Conservation (phyloP, 2,113 vertebrate species). For the Carollia perspicillata region DNA sequence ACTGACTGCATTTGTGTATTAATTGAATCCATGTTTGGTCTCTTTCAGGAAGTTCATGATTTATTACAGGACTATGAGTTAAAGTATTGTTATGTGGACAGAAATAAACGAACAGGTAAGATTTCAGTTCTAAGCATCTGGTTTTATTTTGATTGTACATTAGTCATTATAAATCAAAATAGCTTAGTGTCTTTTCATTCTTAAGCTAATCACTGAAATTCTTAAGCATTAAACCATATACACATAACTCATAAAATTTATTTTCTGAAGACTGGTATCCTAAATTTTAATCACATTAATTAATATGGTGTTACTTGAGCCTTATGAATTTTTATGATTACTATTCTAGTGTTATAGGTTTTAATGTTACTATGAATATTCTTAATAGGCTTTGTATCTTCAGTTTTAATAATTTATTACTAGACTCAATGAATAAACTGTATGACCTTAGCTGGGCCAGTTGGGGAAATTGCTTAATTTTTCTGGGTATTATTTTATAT, state of each 20-base stretch:
- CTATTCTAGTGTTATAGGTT: neutral
- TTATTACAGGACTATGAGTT: slow-evolving; percentile 95
- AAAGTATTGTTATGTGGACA: slow-evolving; percentile 98
- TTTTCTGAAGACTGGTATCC: slow-evolving; percentile 20
- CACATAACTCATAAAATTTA: neutral
- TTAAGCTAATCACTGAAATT: neutral
- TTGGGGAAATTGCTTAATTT: neutral
- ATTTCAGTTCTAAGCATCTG: neutral
- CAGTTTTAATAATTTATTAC: neutral
- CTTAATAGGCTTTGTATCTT: neutral
- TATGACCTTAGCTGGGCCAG: neutral
- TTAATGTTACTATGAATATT: neutral
- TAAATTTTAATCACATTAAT: neutral
- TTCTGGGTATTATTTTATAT: neutral
- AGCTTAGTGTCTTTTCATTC: neutral
- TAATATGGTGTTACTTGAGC: neutral
- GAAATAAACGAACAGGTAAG: slow-evolving; percentile 98
- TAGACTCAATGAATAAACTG: neutral
- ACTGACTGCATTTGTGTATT: neutral
- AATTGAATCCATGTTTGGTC: slow-evolving; percentile 45
- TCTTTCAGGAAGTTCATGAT: slow-evolving; percentile 93
- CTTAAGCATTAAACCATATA: neutral
- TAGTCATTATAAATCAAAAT: neutral
- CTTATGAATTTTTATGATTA: neutral
- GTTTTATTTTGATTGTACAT: neutral